Conservation (phyloP, 2,888 invertebrate species). For the Tipula lateralis region DNA sequence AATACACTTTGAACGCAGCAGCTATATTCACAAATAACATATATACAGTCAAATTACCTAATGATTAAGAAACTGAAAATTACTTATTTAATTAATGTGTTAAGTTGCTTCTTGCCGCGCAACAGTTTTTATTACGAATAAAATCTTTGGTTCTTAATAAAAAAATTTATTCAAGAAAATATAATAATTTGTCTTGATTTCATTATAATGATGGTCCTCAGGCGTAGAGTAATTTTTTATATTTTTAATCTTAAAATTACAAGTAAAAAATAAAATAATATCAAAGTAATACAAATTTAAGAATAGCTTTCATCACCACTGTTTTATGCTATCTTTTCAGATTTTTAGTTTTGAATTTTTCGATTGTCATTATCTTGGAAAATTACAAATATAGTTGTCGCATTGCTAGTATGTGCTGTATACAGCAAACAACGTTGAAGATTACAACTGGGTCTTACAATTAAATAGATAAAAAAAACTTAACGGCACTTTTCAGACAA, state of each 20-base stretch:
- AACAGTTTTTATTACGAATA: neutral
- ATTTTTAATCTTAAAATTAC: neutral
- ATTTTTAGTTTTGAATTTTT: neutral
- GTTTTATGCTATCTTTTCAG: neutral
- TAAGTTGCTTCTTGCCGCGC: conserved; percentile 24
- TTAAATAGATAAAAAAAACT: no score
- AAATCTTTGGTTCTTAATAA: neutral
- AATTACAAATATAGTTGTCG: neutral
- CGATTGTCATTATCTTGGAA: neutral
- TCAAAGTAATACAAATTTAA: neutral
- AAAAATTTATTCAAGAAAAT: neutral
- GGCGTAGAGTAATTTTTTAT: neutral
- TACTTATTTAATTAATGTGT: conserved; percentile 24
- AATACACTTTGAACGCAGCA: neutral
- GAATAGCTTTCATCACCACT: conserved; percentile 15
- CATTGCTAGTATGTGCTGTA: neutral
- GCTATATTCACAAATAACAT: neutral
- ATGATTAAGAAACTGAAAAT: conserved; percentile 24
- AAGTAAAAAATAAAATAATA: neutral
- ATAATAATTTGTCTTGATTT: conserved; percentile 9
- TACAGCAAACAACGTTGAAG: no score
- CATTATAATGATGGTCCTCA: conserved; percentile 24
- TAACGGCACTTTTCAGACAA: no score
- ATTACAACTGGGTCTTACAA: no score
- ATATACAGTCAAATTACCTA: neutral